Percentiles rank a stretch among this genome's conserved stretches.
Conservation (phyloP, 2,888 invertebrate species). For the Calephelis perditalis region DNA sequence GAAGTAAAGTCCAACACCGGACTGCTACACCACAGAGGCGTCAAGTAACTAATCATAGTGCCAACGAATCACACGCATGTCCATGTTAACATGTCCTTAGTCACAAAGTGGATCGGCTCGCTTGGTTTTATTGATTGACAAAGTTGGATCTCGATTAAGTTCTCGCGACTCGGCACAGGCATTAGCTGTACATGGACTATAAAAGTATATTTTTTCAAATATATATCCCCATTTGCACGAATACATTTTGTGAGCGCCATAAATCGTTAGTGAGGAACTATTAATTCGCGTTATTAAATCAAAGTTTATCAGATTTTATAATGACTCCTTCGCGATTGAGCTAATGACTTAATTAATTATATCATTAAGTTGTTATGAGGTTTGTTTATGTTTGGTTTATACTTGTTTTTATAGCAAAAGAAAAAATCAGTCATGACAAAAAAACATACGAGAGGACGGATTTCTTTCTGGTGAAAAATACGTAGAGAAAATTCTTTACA, state of each 20-base stretch:
- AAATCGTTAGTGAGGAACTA: conserved; percentile 35
- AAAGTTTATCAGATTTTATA: conserved; percentile 14
- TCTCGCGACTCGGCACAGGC: conserved; percentile 57
- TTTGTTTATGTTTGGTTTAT: no score
- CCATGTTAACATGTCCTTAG: conserved; percentile 40
- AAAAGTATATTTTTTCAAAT: conserved; percentile 39
- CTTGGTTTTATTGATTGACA: conserved; percentile 71
- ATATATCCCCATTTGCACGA: conserved; percentile 33
- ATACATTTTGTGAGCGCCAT: conserved; percentile 35
- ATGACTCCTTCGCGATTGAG: no score
- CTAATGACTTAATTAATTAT: no score
- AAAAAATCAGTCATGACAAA: no score
- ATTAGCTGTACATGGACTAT: conserved; percentile 56
- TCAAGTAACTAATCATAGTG: no score
- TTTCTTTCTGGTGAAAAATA: no score
- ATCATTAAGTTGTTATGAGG: no score
- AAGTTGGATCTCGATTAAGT: conserved; percentile 67
- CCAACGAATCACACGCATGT: conserved; percentile 31
- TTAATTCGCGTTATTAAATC: conserved; percentile 25
- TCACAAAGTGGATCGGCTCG: conserved; percentile 51
- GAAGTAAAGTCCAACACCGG: no score
- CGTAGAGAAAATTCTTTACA: no score
- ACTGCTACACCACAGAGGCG: no score
- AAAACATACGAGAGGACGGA: no score
- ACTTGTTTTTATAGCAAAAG: no score